phyloP scores from a whole-genome alignment of 1,140 invertebrate genomes.

The Drosophila prosaltans region DNA sequence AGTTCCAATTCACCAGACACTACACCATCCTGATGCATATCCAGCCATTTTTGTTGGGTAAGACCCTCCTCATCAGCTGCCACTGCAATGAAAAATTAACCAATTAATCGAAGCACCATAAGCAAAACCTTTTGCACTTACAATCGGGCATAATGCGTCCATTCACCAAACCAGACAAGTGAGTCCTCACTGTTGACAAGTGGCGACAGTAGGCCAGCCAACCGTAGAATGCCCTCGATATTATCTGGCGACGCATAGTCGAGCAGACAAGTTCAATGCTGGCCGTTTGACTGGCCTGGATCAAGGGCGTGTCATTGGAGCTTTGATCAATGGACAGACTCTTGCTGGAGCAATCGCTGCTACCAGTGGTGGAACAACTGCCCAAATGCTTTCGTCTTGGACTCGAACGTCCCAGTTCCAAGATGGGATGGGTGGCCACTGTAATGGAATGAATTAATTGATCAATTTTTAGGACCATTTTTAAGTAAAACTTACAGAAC shows the following conservation, averaged over 20 bases:
- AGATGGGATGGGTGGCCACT: slow-evolving; percentile 78
- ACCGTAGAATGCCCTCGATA: slow-evolving; percentile 97
- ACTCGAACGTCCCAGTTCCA: slow-evolving; percentile 75
- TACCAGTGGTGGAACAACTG: slow-evolving; percentile 82
- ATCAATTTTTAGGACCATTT: background rate
- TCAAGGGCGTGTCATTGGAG: slow-evolving; percentile 83
- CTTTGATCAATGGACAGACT: slow-evolving; percentile 83
- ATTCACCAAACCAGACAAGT: slow-evolving; percentile 94
- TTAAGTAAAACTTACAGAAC: slow-evolving; percentile 85
- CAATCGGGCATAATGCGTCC: slow-evolving; percentile 86
- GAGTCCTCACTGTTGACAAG: slow-evolving; percentile 94
- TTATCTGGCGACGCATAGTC: slow-evolving; percentile 97
- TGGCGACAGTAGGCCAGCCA: slow-evolving; percentile 98
- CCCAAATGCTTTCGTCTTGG: slow-evolving; percentile 76
- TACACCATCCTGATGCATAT: slow-evolving; percentile 86
- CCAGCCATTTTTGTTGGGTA: slow-evolving; percentile 88
- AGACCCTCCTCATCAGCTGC: slow-evolving; percentile 86
- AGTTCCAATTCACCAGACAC: slow-evolving; percentile 87
- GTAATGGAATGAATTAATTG: background rate
- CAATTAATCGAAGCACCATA: slow-evolving; percentile 61
- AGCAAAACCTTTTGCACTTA: slow-evolving; percentile 65
- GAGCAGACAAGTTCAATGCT: slow-evolving; percentile 91
- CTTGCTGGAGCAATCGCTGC: slow-evolving; percentile 82
- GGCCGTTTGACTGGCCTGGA: slow-evolving; percentile 83
- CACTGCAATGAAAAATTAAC: slow-evolving; percentile 82